Percentiles rank a stretch among this genome's conserved stretches.
These are phyloP conservation scores for Steatocranus sp. DNA, from an alignment of 2,797 vertebrate species.

Conservation along the genomic window DNA sequence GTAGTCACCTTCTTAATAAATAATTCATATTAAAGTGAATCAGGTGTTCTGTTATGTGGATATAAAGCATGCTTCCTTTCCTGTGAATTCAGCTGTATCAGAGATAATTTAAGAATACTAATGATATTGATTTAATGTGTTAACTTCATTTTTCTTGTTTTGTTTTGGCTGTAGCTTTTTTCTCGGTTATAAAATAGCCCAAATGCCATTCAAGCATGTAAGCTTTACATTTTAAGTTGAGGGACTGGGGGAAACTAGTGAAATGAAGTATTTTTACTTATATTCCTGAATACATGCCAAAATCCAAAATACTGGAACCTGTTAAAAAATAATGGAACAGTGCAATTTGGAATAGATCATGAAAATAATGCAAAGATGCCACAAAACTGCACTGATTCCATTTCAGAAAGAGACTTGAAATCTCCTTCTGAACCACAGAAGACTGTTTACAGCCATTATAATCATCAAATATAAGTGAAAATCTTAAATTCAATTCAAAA, in stretches of 20 bases:
- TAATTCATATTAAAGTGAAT: not conserved
- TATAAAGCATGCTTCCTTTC: fast-evolving
- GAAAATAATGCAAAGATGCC: not conserved
- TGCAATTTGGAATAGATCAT: not conserved
- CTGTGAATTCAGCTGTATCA: not conserved
- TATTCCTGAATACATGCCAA: not conserved
- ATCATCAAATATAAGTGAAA: fast-evolving
- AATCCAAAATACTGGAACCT: not conserved
- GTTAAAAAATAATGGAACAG: not conserved
- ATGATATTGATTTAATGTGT: not conserved
- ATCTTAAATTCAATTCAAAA: not conserved
- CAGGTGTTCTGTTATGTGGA: not conserved
- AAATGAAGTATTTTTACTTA: not conserved
- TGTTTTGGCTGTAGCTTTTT: fast-evolving
- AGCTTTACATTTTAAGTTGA: not conserved
- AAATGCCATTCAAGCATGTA: not conserved
- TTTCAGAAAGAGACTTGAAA: not conserved
- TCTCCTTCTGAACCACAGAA: not conserved
- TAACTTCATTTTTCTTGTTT: not conserved
- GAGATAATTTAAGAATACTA: fast-evolving
- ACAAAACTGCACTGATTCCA: not conserved
- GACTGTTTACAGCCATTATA: not conserved
- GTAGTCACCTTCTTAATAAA: not conserved
- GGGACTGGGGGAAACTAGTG: fast-evolving
- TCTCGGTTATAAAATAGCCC: not conserved